phyloP scores from a whole-genome alignment of 92 coral and sea anemone species.

The Porites lobata region DNA sequence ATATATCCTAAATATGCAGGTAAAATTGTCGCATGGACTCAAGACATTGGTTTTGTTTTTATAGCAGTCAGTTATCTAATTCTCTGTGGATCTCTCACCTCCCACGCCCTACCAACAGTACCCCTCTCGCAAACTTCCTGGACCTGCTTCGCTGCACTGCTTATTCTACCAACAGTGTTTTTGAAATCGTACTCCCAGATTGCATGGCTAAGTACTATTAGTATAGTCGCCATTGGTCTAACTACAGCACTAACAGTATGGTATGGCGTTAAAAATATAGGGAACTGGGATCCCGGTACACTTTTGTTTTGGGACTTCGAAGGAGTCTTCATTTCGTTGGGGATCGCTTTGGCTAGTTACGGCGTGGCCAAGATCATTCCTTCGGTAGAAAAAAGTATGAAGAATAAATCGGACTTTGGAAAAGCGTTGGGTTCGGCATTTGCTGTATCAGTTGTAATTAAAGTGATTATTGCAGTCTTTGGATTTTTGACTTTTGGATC shows the following conservation, averaged over 20 bases:
- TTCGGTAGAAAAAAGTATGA: neutral
- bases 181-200: slow-evolving; percentile 2
- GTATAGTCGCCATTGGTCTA: neutral
- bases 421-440: neutral
- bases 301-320: slow-evolving; percentile 26
- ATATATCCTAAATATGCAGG: slow-evolving; percentile 60
- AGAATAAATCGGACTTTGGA: neutral
- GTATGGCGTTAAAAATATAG: neutral
- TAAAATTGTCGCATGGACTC: slow-evolving; percentile 5
- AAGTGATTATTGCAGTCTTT: slow-evolving; percentile 35
- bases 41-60: slow-evolving; percentile 7
- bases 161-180: slow-evolving; percentile 64
- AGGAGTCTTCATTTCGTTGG: neutral
- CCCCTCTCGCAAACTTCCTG: slow-evolving; percentile 43
- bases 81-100: slow-evolving; percentile 63
- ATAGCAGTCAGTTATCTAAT: slow-evolving; percentile 41
- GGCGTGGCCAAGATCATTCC: neutral
- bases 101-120: slow-evolving; percentile 13
- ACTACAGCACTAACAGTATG: neutral
- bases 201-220: slow-evolving; percentile 14
- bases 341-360: neutral
- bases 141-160: slow-evolving; percentile 21
- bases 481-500: slow-evolving; percentile 48
- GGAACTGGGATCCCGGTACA: neutral
- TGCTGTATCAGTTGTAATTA: neutral